Evolutionary conservation across 2,113 vertebrate genomes (phyloP).

Genomic region (Triplophysa tibetana): DNA sequence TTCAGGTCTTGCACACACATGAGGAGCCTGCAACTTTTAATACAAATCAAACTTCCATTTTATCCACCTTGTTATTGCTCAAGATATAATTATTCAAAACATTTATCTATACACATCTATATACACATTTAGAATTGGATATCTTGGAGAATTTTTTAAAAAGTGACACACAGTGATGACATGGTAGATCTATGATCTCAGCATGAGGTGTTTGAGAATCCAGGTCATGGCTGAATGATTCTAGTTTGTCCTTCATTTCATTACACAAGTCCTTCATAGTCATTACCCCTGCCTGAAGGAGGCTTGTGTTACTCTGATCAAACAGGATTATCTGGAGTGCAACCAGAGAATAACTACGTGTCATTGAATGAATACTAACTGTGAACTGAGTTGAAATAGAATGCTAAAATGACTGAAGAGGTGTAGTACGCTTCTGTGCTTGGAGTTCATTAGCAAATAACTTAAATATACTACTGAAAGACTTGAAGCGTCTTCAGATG

Average conservation of each 20-base stretch:
- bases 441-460: background rate
- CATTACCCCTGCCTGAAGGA: constrained; percentile 35
- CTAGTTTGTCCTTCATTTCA: constrained; percentile 34
- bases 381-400: constrained; percentile 18
- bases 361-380: constrained; percentile 35
- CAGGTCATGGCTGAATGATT: constrained; percentile 26
- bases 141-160: background rate
- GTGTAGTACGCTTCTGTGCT: constrained; percentile 8
- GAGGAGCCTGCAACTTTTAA: too few relatives aligned
- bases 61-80: too few relatives aligned
- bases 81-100: too few relatives aligned
- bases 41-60: too few relatives aligned
- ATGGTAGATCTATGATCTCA: background rate
- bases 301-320: background rate
- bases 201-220: constrained; percentile 11
- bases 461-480: background rate
- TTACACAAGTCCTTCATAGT: constrained; percentile 44
- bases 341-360: constrained; percentile 32
- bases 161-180: background rate
- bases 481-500: constrained; percentile 7
- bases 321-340: constrained; percentile 5
- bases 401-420: background rate
- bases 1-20: too few relatives aligned
- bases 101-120: too few relatives aligned
- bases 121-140: background rate